Evolutionary conservation across 2,113 vertebrate genomes (phyloP), one percentile per base, ranked within the genome.

Genomic region (Clarias batrachus): DNA sequence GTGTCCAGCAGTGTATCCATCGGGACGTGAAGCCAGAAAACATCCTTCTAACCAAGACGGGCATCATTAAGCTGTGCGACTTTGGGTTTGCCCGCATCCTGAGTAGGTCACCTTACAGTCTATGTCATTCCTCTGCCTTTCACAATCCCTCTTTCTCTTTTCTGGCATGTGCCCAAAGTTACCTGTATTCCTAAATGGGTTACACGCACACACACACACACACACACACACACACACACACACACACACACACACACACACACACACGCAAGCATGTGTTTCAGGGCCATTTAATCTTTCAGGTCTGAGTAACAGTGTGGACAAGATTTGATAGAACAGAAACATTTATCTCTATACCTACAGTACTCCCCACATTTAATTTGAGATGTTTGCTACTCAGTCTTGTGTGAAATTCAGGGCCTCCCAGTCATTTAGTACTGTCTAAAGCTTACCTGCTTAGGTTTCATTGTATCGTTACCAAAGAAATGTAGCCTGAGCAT

Each of bases 21-120:
- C 94, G 98, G 2, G 98, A 99, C 6, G 97, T 99, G 25, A 99
- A 99, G 90, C 98, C 98, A 0, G 98, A 99, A 92, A 99, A 99
- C 92, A 99, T 99, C 93, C 96, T 99, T 84, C 95, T 99, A 88
- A 99, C 98, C 5, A 99, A 97, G 92, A 96, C 96, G 3, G 97
- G 94, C 0, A 94, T 99, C 91, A 96, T 99, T 93, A 99, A 99
- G 88, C 96, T 99, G 41, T 99, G 98, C 74, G 98, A 99, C 93
- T 99, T 99, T 3, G 98, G 98, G 90, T 99, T 99, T 83, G 98
- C 98, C 79, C 96, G 98, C 77, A 95, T 97, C 52, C 94, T 99
- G 86, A 98, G 98, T 99, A 94, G 95, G 98, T 91, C 56, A 80
- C 74, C 74, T 86, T 86, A n/a, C n/a, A n/a, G n/a, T n/a, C 13